Percentiles rank a stretch among this genome's conserved stretches.
Evolutionary conservation across 2,113 vertebrate genomes (phyloP).

Genomic region (Ictidomys tridecemlineatus): DNA sequence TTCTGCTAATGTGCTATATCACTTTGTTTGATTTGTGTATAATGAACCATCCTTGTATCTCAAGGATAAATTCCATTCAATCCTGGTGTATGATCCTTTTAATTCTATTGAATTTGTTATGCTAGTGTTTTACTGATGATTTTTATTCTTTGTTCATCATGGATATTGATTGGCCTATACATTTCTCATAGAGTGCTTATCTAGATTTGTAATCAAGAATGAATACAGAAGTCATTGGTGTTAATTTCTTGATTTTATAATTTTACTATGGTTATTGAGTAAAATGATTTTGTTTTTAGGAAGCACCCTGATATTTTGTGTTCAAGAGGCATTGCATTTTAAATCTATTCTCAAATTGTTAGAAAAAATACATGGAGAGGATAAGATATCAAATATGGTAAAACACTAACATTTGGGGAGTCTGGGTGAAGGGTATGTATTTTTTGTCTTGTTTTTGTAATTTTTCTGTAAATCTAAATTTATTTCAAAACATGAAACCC

Average conservation of each 20-base stretch:
- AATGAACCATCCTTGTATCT: neutral
- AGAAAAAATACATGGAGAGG: neutral
- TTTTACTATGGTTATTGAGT: neutral
- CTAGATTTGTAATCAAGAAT: no score
- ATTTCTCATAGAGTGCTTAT: neutral
- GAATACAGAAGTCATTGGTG: neutral
- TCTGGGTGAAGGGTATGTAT: neutral
- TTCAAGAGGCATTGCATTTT: neutral
- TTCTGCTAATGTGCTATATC: neutral
- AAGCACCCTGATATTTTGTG: neutral
- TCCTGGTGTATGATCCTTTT: neutral
- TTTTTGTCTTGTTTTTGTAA: neutral
- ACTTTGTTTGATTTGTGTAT: neutral
- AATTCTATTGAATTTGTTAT: neutral
- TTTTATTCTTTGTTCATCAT: neutral
- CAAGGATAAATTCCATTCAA: neutral
- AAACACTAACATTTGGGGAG: neutral
- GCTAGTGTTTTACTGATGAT: neutral
- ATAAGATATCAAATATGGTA: neutral
- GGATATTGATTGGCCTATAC: neutral
- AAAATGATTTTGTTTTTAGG: constrained; percentile 33
- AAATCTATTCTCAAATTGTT: neutral
- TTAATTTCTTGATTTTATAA: constrained; percentile 14
- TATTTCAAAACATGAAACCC: constrained; percentile 24
- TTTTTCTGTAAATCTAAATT: neutral